These are phyloP conservation scores for Arbacia lixula DNA, from an alignment of 53 echinoderm and acorn worm genomes.

Conservation along the genomic window DNA sequence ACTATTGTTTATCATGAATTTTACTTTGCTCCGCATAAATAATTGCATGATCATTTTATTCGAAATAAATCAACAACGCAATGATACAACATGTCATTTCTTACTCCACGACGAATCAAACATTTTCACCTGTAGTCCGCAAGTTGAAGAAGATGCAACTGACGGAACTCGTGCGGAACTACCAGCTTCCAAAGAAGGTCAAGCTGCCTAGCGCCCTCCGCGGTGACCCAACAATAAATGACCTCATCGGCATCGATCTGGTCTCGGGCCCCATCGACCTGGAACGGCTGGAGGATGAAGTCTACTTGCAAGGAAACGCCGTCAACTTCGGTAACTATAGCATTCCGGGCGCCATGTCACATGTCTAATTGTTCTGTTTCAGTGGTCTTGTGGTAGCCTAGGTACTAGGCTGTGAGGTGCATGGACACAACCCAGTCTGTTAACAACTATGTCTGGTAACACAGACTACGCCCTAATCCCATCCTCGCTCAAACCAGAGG, in stretches of 20 bases:
- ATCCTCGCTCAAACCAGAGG: no score
- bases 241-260: conserved; percentile 64
- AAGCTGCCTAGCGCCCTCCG: conserved; percentile 48
- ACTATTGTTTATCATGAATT: neutral
- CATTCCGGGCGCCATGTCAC: no score
- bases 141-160: conserved; percentile 60
- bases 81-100: no score
- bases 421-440: no score
- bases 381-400: no score
- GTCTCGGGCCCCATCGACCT: conserved; percentile 67
- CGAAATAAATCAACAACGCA: no score
- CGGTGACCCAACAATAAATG: neutral
- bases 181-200: conserved; percentile 76
- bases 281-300: conserved; percentile 66
- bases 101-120: no score
- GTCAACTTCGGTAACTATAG: conserved; percentile 89
- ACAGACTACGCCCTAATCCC: no score
- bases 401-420: no score
- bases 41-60: no score
- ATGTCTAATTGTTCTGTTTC: no score
- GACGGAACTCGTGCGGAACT: conserved; percentile 68
- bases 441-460: no score
- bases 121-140: conserved; percentile 45
- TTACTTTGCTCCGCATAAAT: neutral
- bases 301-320: conserved; percentile 89